A percentile compares a stretch with the other conserved stretches of the same genome.
Evolutionary conservation across 2,888 invertebrate species (phyloP).

Genomic region (Leptinotarsa peninsularis): DNA sequence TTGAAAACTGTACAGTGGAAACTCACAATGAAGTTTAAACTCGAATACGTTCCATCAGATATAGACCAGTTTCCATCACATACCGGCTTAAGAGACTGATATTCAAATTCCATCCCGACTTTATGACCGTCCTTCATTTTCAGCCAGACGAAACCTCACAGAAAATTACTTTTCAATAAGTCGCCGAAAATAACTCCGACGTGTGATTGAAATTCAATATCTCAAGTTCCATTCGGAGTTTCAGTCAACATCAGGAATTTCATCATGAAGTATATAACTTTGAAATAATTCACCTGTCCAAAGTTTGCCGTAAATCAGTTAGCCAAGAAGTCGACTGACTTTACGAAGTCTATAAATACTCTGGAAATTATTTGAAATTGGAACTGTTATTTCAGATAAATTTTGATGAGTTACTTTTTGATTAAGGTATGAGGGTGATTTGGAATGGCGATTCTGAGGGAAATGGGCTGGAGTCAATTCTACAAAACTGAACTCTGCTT

Average conservation of each 20-base stretch:
- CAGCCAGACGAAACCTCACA: conserved; percentile 2
- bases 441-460: neutral
- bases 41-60: neutral
- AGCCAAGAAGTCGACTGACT: neutral
- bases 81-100: neutral
- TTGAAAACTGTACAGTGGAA: too few relatives aligned
- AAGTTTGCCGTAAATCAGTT: conserved; percentile 11
- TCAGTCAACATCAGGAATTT: conserved; percentile 10
- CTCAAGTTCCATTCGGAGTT: conserved; percentile 6
- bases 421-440: neutral
- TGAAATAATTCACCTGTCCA: conserved; percentile 14
- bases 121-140: conserved; percentile 20
- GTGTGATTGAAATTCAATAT: conserved; percentile 20
- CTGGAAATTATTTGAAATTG: conserved; percentile 5
- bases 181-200: conserved; percentile 1
- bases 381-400: neutral
- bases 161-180: conserved; percentile 23
- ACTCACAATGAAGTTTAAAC: too few relatives aligned
- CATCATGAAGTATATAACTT: conserved; percentile 13
- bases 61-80: neutral
- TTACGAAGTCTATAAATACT: neutral
- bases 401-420: neutral
- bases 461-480: neutral
- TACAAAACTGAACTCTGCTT: neutral
- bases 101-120: conserved; percentile 2